Evolutionary conservation across 2,113 vertebrate species (phyloP), one percentile per base, ranked within the genome.

Genomic region (Plectropomus leopardus): DNA sequence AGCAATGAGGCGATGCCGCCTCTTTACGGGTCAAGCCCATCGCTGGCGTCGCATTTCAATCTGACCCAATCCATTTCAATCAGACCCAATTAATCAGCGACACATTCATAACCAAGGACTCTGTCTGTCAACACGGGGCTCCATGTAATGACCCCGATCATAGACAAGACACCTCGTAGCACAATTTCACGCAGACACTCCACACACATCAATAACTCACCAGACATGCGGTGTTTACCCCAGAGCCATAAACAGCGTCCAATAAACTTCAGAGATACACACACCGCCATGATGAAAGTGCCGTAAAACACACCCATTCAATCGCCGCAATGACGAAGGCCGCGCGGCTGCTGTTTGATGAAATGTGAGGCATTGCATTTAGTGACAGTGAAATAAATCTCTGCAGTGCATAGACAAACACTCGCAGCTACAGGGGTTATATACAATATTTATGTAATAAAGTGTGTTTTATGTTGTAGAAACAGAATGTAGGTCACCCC

Each of bases 61-160:
- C 85, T 72, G 36, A 71, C 14, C 67, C 66, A 70, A 88, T 90
- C n/a, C 74, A 28, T 81, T 78, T 89, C 71, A 86, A 83, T 84
- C 85, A 75, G 36, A 71, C 14, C 67, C 66, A 70, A 88, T 90
- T 89, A 81, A 91, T 89, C 83, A 90, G 78, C 10, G 28, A 69
- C 72, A 80, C 73, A 47, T 76, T 79, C 71, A 63, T 75, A 65
- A 64, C 57, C 78, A 73, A 65, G 53, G 67, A 77, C 58, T 72
- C 53, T 45, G 61, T 51, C 53, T 64, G 61, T 84, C 71, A 70
- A 28, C 68, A 34, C 65, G 4, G 24, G 32, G 60, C 55, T 48
- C 58, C 28, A 21, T 40, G 45, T 26, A 45, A 64, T 48, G 36
- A 50, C 54, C 54, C 45, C 50, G 66, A 58, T 76, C 57, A 63